Conservation (phyloP, 2,113 vertebrate species). For the Pogona vitticeps region DNA sequence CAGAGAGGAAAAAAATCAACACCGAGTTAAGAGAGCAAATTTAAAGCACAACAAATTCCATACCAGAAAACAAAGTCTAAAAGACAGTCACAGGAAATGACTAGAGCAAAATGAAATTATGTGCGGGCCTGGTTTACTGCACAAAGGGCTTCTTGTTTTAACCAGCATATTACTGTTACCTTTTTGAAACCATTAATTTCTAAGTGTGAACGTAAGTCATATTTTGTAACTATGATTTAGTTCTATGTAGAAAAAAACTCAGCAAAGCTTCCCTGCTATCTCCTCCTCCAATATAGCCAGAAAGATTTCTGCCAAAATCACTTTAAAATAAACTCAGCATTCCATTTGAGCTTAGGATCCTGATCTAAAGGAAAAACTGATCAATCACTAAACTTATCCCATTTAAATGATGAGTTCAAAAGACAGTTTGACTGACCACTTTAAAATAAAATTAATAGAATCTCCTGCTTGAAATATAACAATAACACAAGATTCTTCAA, state of each 20-base stretch:
- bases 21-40: too few relatives aligned
- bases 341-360: background rate
- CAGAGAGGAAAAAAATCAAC: too few relatives aligned
- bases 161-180: too few relatives aligned
- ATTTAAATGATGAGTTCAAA: background rate
- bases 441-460: background rate
- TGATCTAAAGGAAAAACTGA: background rate
- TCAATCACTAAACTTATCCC: background rate
- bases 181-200: too few relatives aligned
- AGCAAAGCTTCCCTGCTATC: too few relatives aligned
- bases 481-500: background rate
- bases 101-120: background rate
- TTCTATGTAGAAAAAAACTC: too few relatives aligned
- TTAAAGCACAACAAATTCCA: too few relatives aligned
- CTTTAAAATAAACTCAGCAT: background rate
- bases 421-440: background rate
- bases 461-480: background rate
- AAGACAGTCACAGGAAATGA: background rate
- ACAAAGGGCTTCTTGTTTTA: too few relatives aligned
- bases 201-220: too few relatives aligned
- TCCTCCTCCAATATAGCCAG: background rate
- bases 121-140: too few relatives aligned
- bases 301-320: background rate
- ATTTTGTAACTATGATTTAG: too few relatives aligned
- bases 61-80: background rate